Percentiles rank a stretch among this genome's conserved stretches.
Evolutionary conservation across 2,888 invertebrate species (phyloP).

Genomic region (Neoascia interrupta): DNA sequence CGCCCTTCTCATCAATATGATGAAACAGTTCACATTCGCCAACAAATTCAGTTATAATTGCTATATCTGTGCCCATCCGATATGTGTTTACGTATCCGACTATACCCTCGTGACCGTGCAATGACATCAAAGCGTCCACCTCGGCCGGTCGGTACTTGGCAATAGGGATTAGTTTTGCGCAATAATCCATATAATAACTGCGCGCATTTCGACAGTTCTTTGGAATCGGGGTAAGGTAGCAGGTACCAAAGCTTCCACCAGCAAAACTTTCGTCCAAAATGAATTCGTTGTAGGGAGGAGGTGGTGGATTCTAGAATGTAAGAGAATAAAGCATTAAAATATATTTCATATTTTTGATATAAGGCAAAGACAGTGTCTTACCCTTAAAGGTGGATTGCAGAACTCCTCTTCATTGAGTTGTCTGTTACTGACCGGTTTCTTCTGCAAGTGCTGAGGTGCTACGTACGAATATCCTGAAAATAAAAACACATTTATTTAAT

Average conservation of each 20-base stretch:
- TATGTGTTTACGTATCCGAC: conserved; percentile 91
- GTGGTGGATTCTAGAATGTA: conserved; percentile 72
- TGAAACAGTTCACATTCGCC: conserved; percentile 90
- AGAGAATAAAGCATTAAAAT: background rate
- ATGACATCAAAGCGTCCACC: conserved; percentile 87
- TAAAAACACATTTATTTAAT: background rate
- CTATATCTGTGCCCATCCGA: conserved; percentile 91
- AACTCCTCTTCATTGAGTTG: conserved; percentile 71
- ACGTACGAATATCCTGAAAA: conserved; percentile 93
- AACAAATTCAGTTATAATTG: conserved; percentile 93
- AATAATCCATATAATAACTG: no score
- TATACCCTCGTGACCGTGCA: conserved; percentile 94
- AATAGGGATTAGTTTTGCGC: conserved; percentile 75
- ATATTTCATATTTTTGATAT: no score
- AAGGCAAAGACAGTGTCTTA: conserved; percentile 47
- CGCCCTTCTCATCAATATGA: conserved; percentile 82
- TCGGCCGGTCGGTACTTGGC: conserved; percentile 81
- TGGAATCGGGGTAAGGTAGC: conserved; percentile 73
- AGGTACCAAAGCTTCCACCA: conserved; percentile 75
- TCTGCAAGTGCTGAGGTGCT: conserved; percentile 83
- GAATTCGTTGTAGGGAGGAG: conserved; percentile 72
- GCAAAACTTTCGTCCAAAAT: conserved; percentile 72
- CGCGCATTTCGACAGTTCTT: conserved; percentile 63
- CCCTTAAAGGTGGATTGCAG: conserved; percentile 73
- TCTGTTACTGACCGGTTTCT: conserved; percentile 51